Conservation (phyloP, 2,888 invertebrate species). For the Diaperis boleti region DNA sequence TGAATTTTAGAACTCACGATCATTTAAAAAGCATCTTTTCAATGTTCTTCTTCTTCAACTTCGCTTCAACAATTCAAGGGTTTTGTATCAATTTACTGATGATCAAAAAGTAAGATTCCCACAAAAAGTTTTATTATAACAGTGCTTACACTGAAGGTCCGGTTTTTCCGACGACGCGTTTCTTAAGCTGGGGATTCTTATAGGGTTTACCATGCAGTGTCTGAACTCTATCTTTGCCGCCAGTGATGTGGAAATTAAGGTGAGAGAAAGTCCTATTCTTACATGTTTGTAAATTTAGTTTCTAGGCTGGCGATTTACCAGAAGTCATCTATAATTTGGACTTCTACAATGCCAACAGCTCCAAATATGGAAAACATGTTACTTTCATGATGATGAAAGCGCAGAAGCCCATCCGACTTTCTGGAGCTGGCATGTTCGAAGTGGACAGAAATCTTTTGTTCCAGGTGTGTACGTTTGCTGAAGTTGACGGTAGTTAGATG, state of each 20-base stretch:
- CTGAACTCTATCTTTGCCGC: not conserved
- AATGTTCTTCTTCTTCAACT: not conserved
- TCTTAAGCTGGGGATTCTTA: not conserved
- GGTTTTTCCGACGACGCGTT: not conserved
- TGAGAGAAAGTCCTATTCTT: not conserved
- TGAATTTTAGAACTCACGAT: not conserved
- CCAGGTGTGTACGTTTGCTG: not conserved
- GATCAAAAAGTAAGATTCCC: not conserved
- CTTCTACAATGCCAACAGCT: not conserved
- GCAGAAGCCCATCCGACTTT: not conserved
- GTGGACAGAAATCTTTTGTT: not conserved
- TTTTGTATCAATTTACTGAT: not conserved
- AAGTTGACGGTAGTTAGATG: too few relatives aligned
- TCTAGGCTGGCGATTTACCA: slow-evolving; percentile 1
- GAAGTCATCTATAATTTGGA: not conserved
- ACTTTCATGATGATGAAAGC: slow-evolving; percentile 6
- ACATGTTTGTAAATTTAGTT: not conserved
- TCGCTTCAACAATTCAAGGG: not conserved
- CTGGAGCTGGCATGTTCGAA: slow-evolving; percentile 8
- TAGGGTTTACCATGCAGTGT: not conserved
- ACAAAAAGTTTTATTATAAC: not conserved
- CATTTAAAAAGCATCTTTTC: not conserved
- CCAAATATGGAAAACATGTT: not conserved
- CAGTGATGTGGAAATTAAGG: not conserved
- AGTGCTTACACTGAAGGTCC: too few relatives aligned